Evolutionary conservation across 2,888 invertebrate genomes (phyloP), one percentile per base, ranked within the genome.

Genomic region (Stenotaenia linearis): DNA sequence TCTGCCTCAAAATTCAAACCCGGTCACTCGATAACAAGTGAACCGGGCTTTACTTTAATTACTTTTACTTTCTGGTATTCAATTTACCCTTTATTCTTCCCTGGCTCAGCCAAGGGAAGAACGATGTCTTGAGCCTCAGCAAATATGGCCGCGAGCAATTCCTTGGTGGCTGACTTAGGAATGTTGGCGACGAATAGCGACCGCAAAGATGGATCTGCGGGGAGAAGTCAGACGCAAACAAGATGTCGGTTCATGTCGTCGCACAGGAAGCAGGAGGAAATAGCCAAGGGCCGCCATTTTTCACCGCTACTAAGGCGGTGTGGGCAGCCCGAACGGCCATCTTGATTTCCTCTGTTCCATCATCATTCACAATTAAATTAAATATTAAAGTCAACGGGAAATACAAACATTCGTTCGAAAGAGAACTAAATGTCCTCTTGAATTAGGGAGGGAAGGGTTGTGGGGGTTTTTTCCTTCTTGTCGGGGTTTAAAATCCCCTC

Each of bases 161-260:
- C 79, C 79, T 79, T 79, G 79, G 79, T 79, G 69, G 79, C 79
- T 74, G 79, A 79, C 79, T 79, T 79, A 79, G 79, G 79, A 79
- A 79, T 79, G 79, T 79, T 79, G 79, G 79, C 79, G 79, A 79
- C 79, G 79, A 79, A 79, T 35, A 79, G 75, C 79, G 79, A 79
- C 75, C 79, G 79, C 69, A 79, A 75, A 74, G 79, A 79, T 30
- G 79, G 79, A 79, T 79, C 79, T 79, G 79, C 79, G 61, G 61
- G 61, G 78, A 78, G 40, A 78, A 78, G 78, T 78, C 78, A 78
- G 78, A 78, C 50, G 78, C 56, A 78, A 78, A 78, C 28, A 78
- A 40, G 23, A 75, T n/a, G 75, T 37, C 77, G 77, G 77, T 76
- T 35, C 35, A 35, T 37, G 35, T 76, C 76, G 76, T 40, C 61